Base-by-base conservation (phyloP, 2,888 invertebrate species). In the Miltochrista miniata region DNA sequence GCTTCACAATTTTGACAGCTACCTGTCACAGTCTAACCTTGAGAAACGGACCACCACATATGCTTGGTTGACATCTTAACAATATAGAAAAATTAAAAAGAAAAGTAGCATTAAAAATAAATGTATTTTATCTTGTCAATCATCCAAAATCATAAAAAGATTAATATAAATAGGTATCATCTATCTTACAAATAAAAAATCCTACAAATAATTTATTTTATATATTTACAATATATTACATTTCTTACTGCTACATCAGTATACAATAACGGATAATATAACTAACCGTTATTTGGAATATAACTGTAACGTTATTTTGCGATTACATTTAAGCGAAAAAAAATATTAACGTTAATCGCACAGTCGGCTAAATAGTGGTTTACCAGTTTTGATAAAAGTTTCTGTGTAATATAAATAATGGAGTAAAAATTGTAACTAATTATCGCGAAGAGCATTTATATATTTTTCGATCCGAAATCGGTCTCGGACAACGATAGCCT, bases 141-240 rank as follows among this genome's bases (percentile, higher is more conserved):
- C 15, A 8, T 49, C 43, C 36, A 33, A 47, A 45, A 18, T 38
- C 52, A 55, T 43, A 48, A 52, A 55, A 52, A 50, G 58, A 48
- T 52, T 35, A 52, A 45, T 54, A 60, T 63, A 58, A 61, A 65
- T 65, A 63, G 51, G 48, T 49, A 47, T 41, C 55, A 58, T 49
- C 39, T 57, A 58, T 49, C 55, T 58, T 66, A 66, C 38, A 65
- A 51, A 54, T 52, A 30, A n/a, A 34, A 8, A 50, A 49, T 44
- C 52, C 50, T 66, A 61, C n/a, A 15, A 12, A 34, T 53, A 61
- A 13, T 47, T 54, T 53, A 53, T 47, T 46, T 52, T 46, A 38
- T 36, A 12, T 35, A 67, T 66, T 59, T 66, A 66, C 65, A 66
- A 48, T 66, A 64, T 59, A 45, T 44, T 67, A 67, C 64, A 67